These are phyloP conservation scores for Pelecanoides urinatrix DNA, from an alignment of 2,113 vertebrate genomes.

Conservation along the genomic window DNA sequence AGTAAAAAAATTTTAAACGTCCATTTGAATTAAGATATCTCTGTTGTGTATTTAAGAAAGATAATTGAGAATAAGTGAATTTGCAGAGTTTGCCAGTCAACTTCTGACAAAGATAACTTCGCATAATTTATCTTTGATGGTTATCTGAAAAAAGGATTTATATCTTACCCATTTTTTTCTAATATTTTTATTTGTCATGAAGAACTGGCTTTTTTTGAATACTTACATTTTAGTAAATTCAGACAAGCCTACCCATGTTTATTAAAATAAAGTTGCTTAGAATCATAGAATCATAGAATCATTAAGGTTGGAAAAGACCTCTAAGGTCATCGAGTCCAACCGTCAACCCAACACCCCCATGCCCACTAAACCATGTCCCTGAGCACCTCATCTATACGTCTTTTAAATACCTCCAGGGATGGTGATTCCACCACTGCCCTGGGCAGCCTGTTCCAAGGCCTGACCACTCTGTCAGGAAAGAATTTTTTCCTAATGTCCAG, in stretches of 20 bases:
- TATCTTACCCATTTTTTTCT: neutral
- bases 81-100: neutral
- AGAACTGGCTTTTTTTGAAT: neutral
- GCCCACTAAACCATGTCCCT: no score
- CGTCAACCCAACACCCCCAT: no score
- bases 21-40: neutral
- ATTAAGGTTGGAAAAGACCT: no score
- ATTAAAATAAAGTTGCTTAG: neutral
- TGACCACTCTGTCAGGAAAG: no score
- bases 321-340: no score
- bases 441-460: no score
- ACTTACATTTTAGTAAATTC: neutral
- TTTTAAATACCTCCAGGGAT: no score
- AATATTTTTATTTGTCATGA: neutral
- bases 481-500: no score
- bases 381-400: no score
- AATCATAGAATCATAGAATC: no score
- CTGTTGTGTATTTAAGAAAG: neutral
- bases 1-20: neutral
- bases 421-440: no score
- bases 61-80: neutral
- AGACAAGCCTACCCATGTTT: neutral
- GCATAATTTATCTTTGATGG: neutral
- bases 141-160: neutral
- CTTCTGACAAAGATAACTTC: neutral